Conservation (phyloP, 2,888 invertebrate species). For the Strigamia maritima region DNA sequence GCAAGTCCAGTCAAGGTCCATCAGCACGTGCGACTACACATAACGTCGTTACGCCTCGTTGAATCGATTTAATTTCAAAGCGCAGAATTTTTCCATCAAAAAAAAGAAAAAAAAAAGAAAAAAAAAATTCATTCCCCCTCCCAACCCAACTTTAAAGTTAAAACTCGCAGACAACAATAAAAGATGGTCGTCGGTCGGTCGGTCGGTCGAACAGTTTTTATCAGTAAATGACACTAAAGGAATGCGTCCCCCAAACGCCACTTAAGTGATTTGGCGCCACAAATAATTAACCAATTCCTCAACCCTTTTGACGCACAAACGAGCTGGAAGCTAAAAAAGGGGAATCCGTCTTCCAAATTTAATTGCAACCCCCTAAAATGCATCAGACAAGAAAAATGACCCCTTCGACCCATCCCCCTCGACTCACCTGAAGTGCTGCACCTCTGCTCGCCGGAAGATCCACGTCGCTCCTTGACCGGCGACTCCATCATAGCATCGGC, state of each 20-base stretch:
- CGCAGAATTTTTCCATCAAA: background rate
- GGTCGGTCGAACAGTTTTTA: background rate
- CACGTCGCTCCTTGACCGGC: constrained; percentile 36
- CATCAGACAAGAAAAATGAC: background rate
- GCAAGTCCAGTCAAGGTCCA: constrained; percentile 17
- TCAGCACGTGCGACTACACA: constrained; percentile 27
- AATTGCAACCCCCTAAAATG: background rate
- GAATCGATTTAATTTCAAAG: background rate
- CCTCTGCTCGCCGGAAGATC: constrained; percentile 18
- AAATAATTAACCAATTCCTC: constrained; percentile 25
- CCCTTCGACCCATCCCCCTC: background rate
- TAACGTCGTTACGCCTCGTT: constrained; percentile 16
- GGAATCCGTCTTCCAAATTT: background rate
- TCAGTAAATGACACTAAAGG: background rate
- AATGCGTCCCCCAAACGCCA: constrained; percentile 7
- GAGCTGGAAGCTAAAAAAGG: background rate
- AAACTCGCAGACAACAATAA: too few relatives aligned
- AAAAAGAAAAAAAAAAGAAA: background rate
- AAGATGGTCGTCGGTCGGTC: too few relatives aligned
- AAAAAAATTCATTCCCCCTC: background rate
- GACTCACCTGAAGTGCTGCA: constrained; percentile 18
- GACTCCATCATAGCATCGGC: constrained; percentile 90
- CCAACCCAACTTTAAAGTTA: background rate
- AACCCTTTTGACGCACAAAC: background rate
- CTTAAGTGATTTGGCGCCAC: constrained; percentile 29